A percentile compares a stretch with the other conserved stretches of the same genome.
phyloP scores from a whole-genome alignment of 2,797 vertebrate species.

The Emydoidea blandingii region DNA sequence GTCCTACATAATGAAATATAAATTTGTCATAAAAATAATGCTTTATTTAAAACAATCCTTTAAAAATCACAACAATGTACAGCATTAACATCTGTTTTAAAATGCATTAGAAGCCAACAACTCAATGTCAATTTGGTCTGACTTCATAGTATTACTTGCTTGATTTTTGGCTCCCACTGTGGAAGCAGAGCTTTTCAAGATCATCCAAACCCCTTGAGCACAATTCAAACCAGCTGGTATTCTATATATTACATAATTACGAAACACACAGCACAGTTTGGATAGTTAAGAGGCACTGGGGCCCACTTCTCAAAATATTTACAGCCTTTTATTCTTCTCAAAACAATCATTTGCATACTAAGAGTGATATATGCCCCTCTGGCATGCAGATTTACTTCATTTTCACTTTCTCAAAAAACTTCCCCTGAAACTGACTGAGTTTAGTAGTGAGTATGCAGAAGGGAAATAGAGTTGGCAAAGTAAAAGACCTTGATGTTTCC shows the following conservation, averaged over 20 bases:
- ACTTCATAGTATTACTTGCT: slow-evolving; percentile 73
- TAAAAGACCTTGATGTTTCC: background rate
- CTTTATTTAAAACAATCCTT: slow-evolving; percentile 31
- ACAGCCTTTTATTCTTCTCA: slow-evolving; percentile 84
- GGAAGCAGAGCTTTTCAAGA: slow-evolving; percentile 73
- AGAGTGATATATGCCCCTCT: slow-evolving; percentile 76
- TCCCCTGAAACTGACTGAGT: slow-evolving; percentile 49
- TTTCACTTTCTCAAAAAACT: slow-evolving; percentile 63
- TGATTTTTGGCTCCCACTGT: slow-evolving; percentile 77
- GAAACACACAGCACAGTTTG: slow-evolving; percentile 72
- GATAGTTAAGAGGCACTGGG: slow-evolving; percentile 83
- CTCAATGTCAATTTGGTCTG: slow-evolving; percentile 81
- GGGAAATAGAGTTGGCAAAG: background rate
- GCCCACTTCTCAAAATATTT: slow-evolving; percentile 87
- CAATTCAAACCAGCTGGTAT: slow-evolving; percentile 83
- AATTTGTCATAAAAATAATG: slow-evolving; percentile 31
- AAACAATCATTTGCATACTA: slow-evolving; percentile 86
- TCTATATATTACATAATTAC: slow-evolving; percentile 84
- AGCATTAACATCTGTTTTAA: slow-evolving; percentile 79
- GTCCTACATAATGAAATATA: background rate
- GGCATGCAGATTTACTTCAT: slow-evolving; percentile 64
- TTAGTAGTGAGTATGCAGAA: slow-evolving; percentile 56
- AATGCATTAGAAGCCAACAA: slow-evolving; percentile 77
- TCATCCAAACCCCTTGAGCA: slow-evolving; percentile 79
- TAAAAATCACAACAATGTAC: slow-evolving; percentile 36